phyloP scores from a whole-genome alignment of 2,113 vertebrate species.

The Thalassarche chlororhynchos region DNA sequence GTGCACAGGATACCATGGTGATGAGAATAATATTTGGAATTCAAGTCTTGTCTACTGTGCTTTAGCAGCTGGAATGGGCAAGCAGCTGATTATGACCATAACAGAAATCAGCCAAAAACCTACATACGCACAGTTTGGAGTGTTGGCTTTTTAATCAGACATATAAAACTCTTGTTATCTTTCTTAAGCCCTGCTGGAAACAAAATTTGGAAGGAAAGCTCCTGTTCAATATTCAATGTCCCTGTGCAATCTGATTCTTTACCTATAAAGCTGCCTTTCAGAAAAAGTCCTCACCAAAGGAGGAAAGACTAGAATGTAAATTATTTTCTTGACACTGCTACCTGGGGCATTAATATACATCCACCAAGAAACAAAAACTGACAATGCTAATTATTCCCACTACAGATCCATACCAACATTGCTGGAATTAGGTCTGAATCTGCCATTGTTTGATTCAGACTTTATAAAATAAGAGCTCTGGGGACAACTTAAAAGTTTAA shows the following conservation, averaged over 20 bases:
- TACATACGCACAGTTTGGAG: neutral
- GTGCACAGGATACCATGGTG: conserved; percentile 33
- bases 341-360: neutral
- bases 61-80: conserved; percentile 57
- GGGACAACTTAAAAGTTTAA: neutral
- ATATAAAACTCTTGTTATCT: conserved; percentile 29
- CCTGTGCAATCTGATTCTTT: neutral
- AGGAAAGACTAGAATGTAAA: conserved; percentile 15
- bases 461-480: neutral
- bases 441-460: neutral
- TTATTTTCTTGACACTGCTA: neutral
- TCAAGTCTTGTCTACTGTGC: conserved; percentile 33
- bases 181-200: conserved; percentile 49
- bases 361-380: neutral
- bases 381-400: neutral
- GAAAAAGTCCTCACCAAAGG: neutral
- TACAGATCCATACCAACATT: neutral
- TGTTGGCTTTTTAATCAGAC: conserved; percentile 37
- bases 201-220: conserved; percentile 46
- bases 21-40: conserved; percentile 59
- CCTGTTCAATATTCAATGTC: conserved; percentile 22
- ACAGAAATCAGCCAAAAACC: conserved; percentile 15
- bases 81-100: conserved; percentile 46
- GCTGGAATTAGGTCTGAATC: neutral
- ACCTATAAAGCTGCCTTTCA: neutral